These are phyloP conservation scores for Allenopithecus nigroviridis DNA, from an alignment of 2,797 vertebrate species.

Conservation along the genomic window DNA sequence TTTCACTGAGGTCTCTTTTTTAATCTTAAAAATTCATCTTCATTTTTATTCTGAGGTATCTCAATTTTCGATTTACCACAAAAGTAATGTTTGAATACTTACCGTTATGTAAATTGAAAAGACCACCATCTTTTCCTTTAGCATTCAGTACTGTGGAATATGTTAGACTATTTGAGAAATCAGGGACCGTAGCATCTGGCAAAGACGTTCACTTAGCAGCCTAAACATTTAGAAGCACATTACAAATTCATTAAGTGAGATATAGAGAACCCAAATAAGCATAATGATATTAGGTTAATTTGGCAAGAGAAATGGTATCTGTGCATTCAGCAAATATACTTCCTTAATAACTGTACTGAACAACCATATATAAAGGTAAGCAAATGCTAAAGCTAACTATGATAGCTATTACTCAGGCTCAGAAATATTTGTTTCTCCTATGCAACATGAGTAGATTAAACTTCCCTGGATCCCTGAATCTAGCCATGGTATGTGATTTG, in stretches of 20 bases:
- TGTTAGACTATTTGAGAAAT: constrained; percentile 10
- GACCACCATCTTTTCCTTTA: not conserved
- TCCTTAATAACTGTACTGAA: not conserved
- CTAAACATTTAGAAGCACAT: not conserved
- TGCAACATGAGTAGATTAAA: not conserved
- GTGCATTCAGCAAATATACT: not conserved
- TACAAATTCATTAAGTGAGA: not conserved
- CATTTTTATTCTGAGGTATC: not conserved
- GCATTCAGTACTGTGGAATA: not conserved
- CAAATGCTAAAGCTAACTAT: not conserved
- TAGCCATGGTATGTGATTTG: not conserved
- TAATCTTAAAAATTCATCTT: not conserved
- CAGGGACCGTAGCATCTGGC: not conserved
- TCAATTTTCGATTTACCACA: not conserved
- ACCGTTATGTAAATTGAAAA: not conserved
- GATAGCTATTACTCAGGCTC: not conserved
- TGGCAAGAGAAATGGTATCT: not conserved
- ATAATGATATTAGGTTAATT: not conserved
- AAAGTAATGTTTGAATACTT: not conserved
- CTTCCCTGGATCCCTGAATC: not conserved
- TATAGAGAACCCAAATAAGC: not conserved
- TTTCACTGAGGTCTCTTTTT: not conserved
- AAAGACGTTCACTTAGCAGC: not conserved
- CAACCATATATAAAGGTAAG: not conserved
- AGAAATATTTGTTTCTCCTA: not conserved